Conservation (phyloP, 2,797 vertebrate genomes). For the Rhynchotus rufescens region DNA sequence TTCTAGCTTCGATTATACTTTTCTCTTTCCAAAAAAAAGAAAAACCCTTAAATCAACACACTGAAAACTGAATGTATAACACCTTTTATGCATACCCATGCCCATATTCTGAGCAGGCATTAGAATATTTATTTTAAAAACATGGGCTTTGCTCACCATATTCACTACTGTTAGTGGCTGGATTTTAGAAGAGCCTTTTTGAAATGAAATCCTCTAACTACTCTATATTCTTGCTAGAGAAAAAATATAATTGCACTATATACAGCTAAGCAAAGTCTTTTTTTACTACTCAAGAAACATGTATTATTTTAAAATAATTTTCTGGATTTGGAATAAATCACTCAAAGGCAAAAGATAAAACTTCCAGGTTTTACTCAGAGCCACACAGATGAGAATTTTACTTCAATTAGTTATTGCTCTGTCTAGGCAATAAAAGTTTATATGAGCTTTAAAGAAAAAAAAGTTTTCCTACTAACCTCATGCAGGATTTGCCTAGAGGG, state of each 20-base stretch:
- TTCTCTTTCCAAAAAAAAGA: slow-evolving; percentile 31
- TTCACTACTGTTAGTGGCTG: slow-evolving; percentile 44
- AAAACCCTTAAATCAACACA: neutral
- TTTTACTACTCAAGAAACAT: slow-evolving; percentile 25
- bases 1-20: slow-evolving; percentile 35
- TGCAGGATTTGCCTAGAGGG: neutral
- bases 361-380: neutral
- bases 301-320: neutral
- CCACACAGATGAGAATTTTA: neutral
- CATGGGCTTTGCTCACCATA: slow-evolving; percentile 43
- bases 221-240: slow-evolving; percentile 24
- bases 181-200: slow-evolving; percentile 56
- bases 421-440: neutral
- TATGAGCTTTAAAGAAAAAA: neutral
- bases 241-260: slow-evolving; percentile 44
- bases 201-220: slow-evolving; percentile 49
- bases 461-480: neutral
- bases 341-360: neutral
- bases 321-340: slow-evolving; percentile 9
- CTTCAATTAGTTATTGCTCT: neutral
- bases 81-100: neutral
- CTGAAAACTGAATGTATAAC: slow-evolving; percentile 21
- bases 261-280: neutral
- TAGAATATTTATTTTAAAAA: slow-evolving; percentile 73
- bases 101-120: slow-evolving; percentile 40